Base-by-base conservation (phyloP, 2,888 invertebrate genomes). In the Ganaspis brasiliensis region DNA sequence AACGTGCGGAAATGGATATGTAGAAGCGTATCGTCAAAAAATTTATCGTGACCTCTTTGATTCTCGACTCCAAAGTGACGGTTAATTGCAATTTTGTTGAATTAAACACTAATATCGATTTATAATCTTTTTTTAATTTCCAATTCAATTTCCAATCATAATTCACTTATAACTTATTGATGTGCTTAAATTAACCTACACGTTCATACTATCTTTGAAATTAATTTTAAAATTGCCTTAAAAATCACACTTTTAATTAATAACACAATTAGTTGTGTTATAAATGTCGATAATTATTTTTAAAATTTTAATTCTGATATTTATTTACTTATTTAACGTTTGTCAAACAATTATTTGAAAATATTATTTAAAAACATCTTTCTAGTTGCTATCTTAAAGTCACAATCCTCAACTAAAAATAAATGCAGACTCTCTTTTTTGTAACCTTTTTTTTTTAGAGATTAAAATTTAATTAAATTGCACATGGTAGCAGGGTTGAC, bases 401-500 rank as follows among this genome's bases (percentile, higher is more conserved):
- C 14, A 21, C 24, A 45, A 26, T 49, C 45, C 1, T 21, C 63
- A 14, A 16, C n/a, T 67, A 26, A 59, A n/a, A 31, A 24, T 26
- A 24, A 40, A 9, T 37, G 24, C 24, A 24, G 67, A 45, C 6
- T 26, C 40, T 19, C 8, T 24, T 67, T 67, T 67, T 67, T 45
- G 40, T 24, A 67, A 45, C 24, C 19, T 63, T 61, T 40, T 63
- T 67, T 63, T 45, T 45, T 67, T n/a, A n/a, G 45, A 45, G 67
- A 45, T 67, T 45, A 5, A 67, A 67, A 45, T 67, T 67, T 67
- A 67, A 67, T 67, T 67, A 67, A 67, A 67, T 67, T 67, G 40
- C 10, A 45, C 67, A 45, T 49, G n/a, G 26, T 49, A 45, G 67
- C 24, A 24, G 67, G 40, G 45, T 67, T 63, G 40, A 45, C 45